phyloP scores from a whole-genome alignment of 2,113 vertebrate genomes.

The Theropithecus gelada region DNA sequence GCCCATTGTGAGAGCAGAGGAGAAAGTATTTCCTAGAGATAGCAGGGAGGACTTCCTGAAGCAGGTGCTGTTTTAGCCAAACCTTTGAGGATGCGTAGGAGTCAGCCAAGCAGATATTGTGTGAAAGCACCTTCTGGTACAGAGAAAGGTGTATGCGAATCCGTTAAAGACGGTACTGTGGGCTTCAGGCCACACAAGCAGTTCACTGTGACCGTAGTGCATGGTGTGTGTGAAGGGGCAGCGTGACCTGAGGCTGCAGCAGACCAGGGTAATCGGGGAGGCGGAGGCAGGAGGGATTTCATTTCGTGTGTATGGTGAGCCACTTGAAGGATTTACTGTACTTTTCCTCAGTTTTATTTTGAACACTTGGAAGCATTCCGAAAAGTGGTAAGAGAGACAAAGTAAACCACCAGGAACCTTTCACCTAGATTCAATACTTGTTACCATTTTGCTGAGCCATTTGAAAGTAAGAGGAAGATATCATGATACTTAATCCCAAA shows the following conservation, averaged over 20 bases:
- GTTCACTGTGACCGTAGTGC: neutral
- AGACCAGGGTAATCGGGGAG: neutral
- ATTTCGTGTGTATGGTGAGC: neutral
- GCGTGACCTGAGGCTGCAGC: no score
- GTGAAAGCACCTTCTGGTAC: neutral
- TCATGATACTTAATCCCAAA: neutral
- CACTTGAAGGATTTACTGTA: neutral
- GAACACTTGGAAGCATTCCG: neutral
- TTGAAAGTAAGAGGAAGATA: neutral
- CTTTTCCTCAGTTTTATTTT: neutral
- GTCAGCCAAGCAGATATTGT: neutral
- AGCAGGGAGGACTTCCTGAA: neutral
- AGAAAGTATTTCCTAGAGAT: neutral
- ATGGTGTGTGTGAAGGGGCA: fast-evolving
- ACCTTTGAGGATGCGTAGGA: neutral
- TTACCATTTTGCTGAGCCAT: neutral
- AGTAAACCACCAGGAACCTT: neutral
- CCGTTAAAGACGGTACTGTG: neutral
- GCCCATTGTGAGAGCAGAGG: neutral
- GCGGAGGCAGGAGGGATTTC: neutral
- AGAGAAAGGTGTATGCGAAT: neutral
- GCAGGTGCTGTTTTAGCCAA: neutral
- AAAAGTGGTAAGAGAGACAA: neutral
- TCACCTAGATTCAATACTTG: neutral
- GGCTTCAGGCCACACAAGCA: no score